Evolutionary conservation across 2,888 invertebrate genomes (phyloP).

Genomic region (Podotricha telesiphe): DNA sequence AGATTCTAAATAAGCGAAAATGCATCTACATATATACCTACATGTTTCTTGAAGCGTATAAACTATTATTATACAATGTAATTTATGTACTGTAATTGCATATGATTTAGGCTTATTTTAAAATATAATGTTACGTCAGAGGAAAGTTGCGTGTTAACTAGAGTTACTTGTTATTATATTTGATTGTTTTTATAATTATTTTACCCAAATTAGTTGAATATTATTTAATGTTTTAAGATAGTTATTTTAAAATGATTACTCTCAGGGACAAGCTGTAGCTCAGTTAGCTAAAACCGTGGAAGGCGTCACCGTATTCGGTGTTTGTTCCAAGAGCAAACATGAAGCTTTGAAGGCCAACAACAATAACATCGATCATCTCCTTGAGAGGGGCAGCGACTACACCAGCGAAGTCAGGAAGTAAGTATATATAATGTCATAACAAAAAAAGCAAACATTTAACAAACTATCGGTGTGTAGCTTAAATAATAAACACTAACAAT

Average conservation of each 20-base stretch:
- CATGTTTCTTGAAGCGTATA: background rate
- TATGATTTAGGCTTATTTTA: conserved; percentile 13
- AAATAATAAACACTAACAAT: background rate
- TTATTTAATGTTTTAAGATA: too few species aligned
- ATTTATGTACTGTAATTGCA: conserved; percentile 3
- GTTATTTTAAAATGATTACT: too few species aligned
- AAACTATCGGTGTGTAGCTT: background rate
- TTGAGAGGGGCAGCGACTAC: conserved; percentile 92
- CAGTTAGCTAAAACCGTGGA: conserved; percentile 92
- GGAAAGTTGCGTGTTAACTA: conserved; percentile 8
- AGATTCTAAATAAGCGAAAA: conserved; percentile 1
- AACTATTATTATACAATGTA: conserved; percentile 5
- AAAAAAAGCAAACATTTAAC: background rate
- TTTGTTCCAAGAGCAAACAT: conserved; percentile 93
- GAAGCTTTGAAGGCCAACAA: conserved; percentile 90
- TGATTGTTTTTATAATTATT: conserved; percentile 6
- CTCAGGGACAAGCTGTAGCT: conserved; percentile 92
- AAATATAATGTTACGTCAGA: background rate
- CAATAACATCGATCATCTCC: conserved; percentile 88
- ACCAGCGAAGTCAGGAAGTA: conserved; percentile 93
- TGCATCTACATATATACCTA: background rate
- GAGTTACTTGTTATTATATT: conserved; percentile 5
- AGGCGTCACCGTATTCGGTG: conserved; percentile 92
- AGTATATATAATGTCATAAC: conserved; percentile 54
- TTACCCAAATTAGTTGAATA: background rate